These are phyloP conservation scores for cattle (Bos taurus) DNA, from an alignment of 2,113 vertebrate genomes.

Conservation along the genomic window ARS-UCD2.0 NC_037337.1:4965501-4966000, in stretches of 20 bases:
- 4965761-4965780: constrained; percentile 66
- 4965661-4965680: constrained; percentile 83
- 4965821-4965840: constrained; percentile 63
- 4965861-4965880: neutral
- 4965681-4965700: constrained; percentile 85
- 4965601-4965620: constrained; percentile 74
- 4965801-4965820: constrained; percentile 69
- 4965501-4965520: neutral
- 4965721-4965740: constrained; percentile 83
- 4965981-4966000: neutral
- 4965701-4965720: constrained; percentile 84
- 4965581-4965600: neutral
- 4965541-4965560: neutral
- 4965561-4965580: rapidly evolving
- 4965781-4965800: constrained; percentile 77
- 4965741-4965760: constrained; percentile 79
- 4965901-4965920: neutral
- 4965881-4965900: neutral
- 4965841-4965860: neutral
- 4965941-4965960: neutral
- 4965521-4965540: neutral
- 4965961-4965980: neutral
- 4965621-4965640: constrained; percentile 78
- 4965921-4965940: neutral
- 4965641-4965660: constrained; percentile 76